Evolutionary conservation across 2,888 invertebrate genomes (phyloP), one percentile per base, ranked within the genome.

Genomic region (Leptinotarsa haldemani): DNA sequence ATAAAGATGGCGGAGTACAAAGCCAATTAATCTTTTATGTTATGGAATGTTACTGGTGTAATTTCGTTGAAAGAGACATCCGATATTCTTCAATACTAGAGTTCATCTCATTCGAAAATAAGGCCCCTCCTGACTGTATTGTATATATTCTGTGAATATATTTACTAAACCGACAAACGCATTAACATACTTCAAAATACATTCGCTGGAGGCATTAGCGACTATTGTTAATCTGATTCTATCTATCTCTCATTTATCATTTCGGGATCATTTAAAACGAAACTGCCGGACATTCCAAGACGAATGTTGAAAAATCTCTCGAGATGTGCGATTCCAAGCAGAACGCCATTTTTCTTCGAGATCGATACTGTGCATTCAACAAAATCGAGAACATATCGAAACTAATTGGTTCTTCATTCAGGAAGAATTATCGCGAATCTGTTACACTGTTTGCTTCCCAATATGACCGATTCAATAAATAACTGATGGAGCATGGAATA

Each of bases 331-430:
- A 22, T 56, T 25, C 56, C 56, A 56, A 56, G 56, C 22, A 22
- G 22, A 56, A 56, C 56, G 56, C 22, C 56, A 56, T 56, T 56
- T 56, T 56, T 56, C 56, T 22, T 13, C 52, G 18, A 52, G 52
- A 52, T 52, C 18, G 18, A 25, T 56, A 25, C 56, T 22, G 22
- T 56, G 56, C 56, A 56, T 56, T 56, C 56, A 56, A 56, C 56
- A 56, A 56, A 22, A 56, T 56, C 56, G 56, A 56, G 56, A 22
- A 56, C 56, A 56, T 25, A 56, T 56, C 20, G 56, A 20, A 56
- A 56, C 13, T 56, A 56, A 56, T 56, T 56, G 56, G 56, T 22
- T 56, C 25, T 56, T 56, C 56, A 56, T 56, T 56, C 56, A 56
- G 22, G 9, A 56, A 56, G 22, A 56, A 56, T 56, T 56, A 56